phyloP scores from a whole-genome alignment of 2,888 invertebrate genomes.

The Brenthis daphne region DNA sequence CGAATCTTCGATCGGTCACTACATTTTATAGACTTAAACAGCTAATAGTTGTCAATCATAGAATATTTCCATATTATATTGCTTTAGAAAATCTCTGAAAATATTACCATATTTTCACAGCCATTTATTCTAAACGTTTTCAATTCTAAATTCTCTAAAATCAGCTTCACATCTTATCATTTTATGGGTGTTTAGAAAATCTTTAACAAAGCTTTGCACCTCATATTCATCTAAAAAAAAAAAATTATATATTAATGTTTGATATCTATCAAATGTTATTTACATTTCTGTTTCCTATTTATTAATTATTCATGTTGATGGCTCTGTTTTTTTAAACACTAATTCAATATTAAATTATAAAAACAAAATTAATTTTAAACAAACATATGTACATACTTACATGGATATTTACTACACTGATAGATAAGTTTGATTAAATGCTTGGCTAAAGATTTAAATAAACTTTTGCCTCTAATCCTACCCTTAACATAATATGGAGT shows the following conservation, averaged over 20 bases:
- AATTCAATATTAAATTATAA: too few relatives aligned
- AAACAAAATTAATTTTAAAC: background rate
- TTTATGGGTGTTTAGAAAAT: constrained; percentile 77
- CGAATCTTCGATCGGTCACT: too few relatives aligned
- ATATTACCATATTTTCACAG: background rate
- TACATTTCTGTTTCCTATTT: background rate
- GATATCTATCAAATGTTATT: background rate
- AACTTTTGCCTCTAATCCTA: constrained; percentile 80
- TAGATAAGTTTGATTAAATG: constrained; percentile 82
- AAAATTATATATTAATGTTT: constrained; percentile 22
- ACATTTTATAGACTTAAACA: too few relatives aligned
- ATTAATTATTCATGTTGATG: too few relatives aligned
- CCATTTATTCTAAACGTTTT: constrained; percentile 54
- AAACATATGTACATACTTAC: constrained; percentile 55
- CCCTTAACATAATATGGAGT: constrained; percentile 84
- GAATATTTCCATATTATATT: too few relatives aligned
- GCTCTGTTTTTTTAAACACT: background rate
- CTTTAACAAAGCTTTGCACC: constrained; percentile 75
- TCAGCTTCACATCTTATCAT: constrained; percentile 79
- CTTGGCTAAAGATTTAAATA: constrained; percentile 84
- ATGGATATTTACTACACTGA: constrained; percentile 79
- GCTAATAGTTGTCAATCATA: too few relatives aligned
- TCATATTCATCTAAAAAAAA: constrained; percentile 78
- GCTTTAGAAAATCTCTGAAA: too few relatives aligned
- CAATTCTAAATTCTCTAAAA: constrained; percentile 67